These are phyloP conservation scores for Seira musarum DNA, from an alignment of 2,888 invertebrate genomes.

Conservation along the genomic window DNA sequence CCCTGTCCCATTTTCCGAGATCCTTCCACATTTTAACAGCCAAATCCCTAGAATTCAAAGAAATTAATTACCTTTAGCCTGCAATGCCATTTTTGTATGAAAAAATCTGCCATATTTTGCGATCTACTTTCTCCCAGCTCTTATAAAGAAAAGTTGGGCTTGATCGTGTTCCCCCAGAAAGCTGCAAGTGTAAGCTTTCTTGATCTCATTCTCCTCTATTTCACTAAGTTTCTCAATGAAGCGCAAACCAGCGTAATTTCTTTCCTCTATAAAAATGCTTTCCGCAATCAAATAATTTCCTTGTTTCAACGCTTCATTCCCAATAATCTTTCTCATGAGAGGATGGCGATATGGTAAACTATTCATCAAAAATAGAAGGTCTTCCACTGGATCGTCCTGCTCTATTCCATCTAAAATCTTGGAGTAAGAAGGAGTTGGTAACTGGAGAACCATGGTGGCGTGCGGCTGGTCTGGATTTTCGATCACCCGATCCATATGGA, in stretches of 20 bases:
- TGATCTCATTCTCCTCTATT: constrained; percentile 6
- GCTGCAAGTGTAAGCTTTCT: constrained; percentile 22
- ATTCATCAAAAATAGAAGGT: neutral
- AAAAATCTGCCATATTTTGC: constrained; percentile 2
- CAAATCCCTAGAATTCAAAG: constrained; percentile 30
- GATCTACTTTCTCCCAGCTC: constrained; percentile 41
- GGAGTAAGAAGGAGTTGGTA: constrained; percentile 20
- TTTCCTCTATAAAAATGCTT: constrained; percentile 26
- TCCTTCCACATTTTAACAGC: constrained; percentile 56
- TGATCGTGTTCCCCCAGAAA: constrained; percentile 36
- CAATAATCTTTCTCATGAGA: constrained; percentile 28
- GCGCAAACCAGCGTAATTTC: constrained; percentile 30
- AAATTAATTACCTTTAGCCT: too few relatives aligned
- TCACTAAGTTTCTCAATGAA: constrained; percentile 30
- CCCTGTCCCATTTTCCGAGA: constrained; percentile 46
- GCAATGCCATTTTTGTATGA: too few relatives aligned
- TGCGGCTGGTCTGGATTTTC: constrained; percentile 32
- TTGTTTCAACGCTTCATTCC: constrained; percentile 45
- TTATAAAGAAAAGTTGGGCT: constrained; percentile 38
- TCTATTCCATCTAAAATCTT: constrained; percentile 17
- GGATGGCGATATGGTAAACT: constrained; percentile 22
- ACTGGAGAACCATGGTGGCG: constrained; percentile 19
- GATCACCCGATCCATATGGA: constrained; percentile 45
- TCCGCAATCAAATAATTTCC: constrained; percentile 31
- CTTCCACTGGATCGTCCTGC: constrained; percentile 29